Percentiles rank a stretch among this genome's conserved stretches.
phyloP scores from a whole-genome alignment of 1,140 invertebrate species.

The Phenacoccus solenopsis region DNA sequence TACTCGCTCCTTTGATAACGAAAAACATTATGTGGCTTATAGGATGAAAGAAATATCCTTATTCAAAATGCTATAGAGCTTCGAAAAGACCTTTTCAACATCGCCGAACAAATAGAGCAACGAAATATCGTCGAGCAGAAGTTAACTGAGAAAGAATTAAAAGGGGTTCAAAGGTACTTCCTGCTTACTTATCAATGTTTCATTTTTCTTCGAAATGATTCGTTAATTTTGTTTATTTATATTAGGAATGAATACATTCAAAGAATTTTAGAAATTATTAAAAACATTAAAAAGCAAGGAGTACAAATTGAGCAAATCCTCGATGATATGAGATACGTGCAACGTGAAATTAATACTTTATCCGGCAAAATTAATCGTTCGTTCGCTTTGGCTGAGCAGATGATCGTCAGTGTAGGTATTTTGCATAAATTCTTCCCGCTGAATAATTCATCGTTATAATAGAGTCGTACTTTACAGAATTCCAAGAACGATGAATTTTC shows the following conservation, averaged over 20 bases:
- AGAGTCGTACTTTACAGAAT: slow-evolving; percentile 45
- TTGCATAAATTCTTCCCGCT: neutral
- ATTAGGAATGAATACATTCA: slow-evolving; percentile 73
- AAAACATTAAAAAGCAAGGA: slow-evolving; percentile 85
- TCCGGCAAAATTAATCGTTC: slow-evolving; percentile 79
- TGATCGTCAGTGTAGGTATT: slow-evolving; percentile 61
- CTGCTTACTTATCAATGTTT: neutral
- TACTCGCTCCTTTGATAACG: neutral
- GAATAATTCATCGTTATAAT: slow-evolving; percentile 10
- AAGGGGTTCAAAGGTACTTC: neutral
- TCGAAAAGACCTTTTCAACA: neutral
- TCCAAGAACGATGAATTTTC: slow-evolving; percentile 78
- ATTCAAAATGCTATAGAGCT: neutral
- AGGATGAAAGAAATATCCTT: neutral
- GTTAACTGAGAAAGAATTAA: neutral
- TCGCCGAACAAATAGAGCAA: neutral
- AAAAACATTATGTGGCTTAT: too few relatives aligned
- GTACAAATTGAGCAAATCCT: slow-evolving; percentile 82
- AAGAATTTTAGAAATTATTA: slow-evolving; percentile 84
- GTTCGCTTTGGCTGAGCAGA: slow-evolving; percentile 80
- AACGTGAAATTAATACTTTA: slow-evolving; percentile 84
- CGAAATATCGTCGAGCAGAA: neutral
- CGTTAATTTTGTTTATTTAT: slow-evolving; percentile 18
- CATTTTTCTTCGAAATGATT: neutral
- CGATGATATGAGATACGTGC: slow-evolving; percentile 73